A percentile compares a stretch with the other conserved stretches of the same genome.
These are phyloP conservation scores for Clivina fossor DNA, from an alignment of 2,888 invertebrate species.

Conservation along the genomic window DNA sequence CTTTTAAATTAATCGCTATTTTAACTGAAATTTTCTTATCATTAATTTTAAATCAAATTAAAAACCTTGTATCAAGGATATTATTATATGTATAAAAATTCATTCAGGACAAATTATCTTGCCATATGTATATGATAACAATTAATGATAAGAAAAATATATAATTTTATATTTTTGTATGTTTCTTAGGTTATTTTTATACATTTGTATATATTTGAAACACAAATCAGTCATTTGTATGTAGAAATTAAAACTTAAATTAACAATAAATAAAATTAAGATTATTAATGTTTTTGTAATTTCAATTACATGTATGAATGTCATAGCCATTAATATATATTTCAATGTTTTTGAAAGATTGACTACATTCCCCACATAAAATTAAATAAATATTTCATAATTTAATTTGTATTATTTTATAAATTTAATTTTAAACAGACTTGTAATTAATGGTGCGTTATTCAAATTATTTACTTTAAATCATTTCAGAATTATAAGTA, in stretches of 20 bases:
- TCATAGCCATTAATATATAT: too few relatives aligned
- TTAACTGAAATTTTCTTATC: constrained; percentile 36
- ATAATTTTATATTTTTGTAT: constrained; percentile 14
- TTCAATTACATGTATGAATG: too few relatives aligned
- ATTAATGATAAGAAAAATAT: constrained; percentile 48
- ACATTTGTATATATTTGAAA: constrained; percentile 32
- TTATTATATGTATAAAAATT: constrained; percentile 39
- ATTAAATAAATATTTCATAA: too few relatives aligned
- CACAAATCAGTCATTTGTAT: constrained; percentile 32
- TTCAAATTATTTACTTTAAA: too few relatives aligned
- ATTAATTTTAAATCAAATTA: constrained; percentile 24
- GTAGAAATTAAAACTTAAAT: constrained; percentile 31
- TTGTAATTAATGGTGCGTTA: too few relatives aligned
- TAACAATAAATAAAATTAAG: constrained; percentile 30
- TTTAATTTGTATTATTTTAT: too few relatives aligned
- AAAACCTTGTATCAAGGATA: constrained; percentile 52
- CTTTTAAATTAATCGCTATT: constrained; percentile 40
- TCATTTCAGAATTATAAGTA: too few relatives aligned
- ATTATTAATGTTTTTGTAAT: too few relatives aligned
- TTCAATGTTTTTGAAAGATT: too few relatives aligned
- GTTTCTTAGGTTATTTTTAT: constrained; percentile 26
- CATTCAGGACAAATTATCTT: constrained; percentile 44
- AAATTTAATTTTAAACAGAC: too few relatives aligned
- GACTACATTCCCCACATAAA: too few relatives aligned
- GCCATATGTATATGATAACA: constrained; percentile 56